A percentile compares a stretch with the other conserved stretches of the same genome.
phyloP scores from a whole-genome alignment of 2,113 vertebrate species.

The Phaethon lepturus region DNA sequence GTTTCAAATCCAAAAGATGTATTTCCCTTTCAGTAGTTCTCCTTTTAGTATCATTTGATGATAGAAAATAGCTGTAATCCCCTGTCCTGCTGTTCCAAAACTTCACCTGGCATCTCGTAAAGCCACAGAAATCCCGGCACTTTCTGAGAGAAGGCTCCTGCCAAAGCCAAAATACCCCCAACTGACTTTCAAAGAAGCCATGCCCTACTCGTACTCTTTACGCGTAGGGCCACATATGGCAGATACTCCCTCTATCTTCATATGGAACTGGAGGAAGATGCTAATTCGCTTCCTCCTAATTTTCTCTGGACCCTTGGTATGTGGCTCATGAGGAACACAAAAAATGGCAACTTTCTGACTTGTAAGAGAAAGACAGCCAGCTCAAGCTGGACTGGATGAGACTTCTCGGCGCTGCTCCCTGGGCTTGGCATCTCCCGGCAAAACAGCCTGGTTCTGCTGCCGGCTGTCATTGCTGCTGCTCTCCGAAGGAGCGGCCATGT shows the following conservation, averaged over 20 bases:
- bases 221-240: fast-evolving
- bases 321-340: neutral
- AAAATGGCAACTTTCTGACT: neutral
- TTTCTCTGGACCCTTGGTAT: neutral
- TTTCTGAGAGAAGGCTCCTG: neutral
- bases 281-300: neutral
- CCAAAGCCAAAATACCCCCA: neutral
- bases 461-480: neutral
- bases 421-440: neutral
- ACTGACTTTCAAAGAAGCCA: neutral
- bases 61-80: neutral
- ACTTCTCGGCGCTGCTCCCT: neutral
- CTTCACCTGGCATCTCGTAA: neutral
- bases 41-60: neutral
- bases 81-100: neutral
- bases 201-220: neutral
- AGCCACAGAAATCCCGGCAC: neutral
- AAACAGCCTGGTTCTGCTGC: neutral
- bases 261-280: neutral
- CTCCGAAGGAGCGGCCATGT: neutral
- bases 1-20: neutral
- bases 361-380: neutral
- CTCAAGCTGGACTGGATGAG: neutral
- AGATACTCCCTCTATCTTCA: neutral
- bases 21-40: neutral